Evolutionary conservation across 2,888 invertebrate genomes (phyloP), one percentile per base, ranked within the genome.

Genomic region (Chymomyza amoena): DNA sequence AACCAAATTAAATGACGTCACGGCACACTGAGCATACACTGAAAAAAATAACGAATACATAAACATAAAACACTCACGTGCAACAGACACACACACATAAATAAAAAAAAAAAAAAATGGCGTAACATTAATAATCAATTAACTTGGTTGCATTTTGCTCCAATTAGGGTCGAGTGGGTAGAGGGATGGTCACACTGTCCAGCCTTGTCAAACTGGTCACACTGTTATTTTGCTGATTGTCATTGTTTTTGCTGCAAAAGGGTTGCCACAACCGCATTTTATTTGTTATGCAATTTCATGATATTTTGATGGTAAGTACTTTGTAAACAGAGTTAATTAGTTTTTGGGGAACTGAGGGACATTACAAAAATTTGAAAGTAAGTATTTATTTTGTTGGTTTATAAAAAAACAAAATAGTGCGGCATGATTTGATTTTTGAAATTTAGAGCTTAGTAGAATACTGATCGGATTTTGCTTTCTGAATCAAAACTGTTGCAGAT

Each of bases 51-150:
- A 32, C n/a, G n/a, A n/a, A n/a, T n/a, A n/a, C n/a, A n/a, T n/a
- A 73, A 60, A 69, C 68, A 51, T 66, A 67, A 67, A 68, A 52
- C 67, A 76, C 66, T 60, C 56, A 73, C 68, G 32, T 32, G 32
- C 69, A 70, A 74, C 64, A 73, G 77, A 64, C 61, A 74, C 64
- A 73, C 76, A 64, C 61, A 66, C 61, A 16, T 45, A 68, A 61
- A 72, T 66, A 68, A 57, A 52, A 32, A 72, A 69, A 66, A 28
- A 72, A 69, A 52, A 61, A 70, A 66, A 70, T 69, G 64, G 70
- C 70, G 71, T 80, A 69, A 72, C 76, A 87, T 86, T 79, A 81
- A 76, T 80, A 81, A 79, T 79, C 75, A 84, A 84, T 80, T 79
- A 77, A 13, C 61, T 20, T 61, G 50, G 71, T 61, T 39, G 18